A percentile compares a stretch with the other conserved stretches of the same genome.
Evolutionary conservation across 1,140 invertebrate species (phyloP).

Genomic region (Panonychus citri): DNA sequence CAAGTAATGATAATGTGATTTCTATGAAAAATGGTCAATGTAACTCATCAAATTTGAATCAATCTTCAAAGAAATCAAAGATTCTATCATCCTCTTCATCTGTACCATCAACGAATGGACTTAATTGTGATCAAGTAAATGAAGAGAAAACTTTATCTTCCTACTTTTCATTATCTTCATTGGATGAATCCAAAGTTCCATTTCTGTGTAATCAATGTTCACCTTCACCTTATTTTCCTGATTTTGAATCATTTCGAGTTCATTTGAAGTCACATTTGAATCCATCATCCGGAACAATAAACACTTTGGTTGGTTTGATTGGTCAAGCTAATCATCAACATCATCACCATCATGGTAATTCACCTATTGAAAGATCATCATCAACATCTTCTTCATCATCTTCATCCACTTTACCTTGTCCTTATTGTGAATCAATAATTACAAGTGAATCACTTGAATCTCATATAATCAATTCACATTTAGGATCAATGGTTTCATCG

Average conservation of each 20-base stretch:
- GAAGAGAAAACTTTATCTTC: too few species aligned
- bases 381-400: neutral
- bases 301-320: too few species aligned
- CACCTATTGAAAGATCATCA: too few species aligned
- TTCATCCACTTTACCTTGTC: constrained; percentile 26
- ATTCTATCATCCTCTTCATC: too few species aligned
- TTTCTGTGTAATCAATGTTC: constrained; percentile 5
- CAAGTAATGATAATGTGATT: too few species aligned
- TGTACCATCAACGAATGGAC: too few species aligned
- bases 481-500: constrained; percentile 45
- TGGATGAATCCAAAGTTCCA: neutral
- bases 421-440: constrained; percentile 50
- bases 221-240: constrained; percentile 38
- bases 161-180: neutral
- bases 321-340: too few species aligned
- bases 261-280: constrained; percentile 26
- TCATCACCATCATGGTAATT: too few species aligned
- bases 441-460: constrained; percentile 41
- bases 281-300: too few species aligned
- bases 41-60: neutral
- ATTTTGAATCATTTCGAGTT: constrained; percentile 63
- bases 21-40: too few species aligned
- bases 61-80: too few species aligned
- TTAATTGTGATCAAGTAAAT: too few species aligned
- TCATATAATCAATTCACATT: constrained; percentile 45